Evolutionary conservation across 1,140 invertebrate genomes (phyloP).

Genomic region (Pseudomyrmex dendroicus): DNA sequence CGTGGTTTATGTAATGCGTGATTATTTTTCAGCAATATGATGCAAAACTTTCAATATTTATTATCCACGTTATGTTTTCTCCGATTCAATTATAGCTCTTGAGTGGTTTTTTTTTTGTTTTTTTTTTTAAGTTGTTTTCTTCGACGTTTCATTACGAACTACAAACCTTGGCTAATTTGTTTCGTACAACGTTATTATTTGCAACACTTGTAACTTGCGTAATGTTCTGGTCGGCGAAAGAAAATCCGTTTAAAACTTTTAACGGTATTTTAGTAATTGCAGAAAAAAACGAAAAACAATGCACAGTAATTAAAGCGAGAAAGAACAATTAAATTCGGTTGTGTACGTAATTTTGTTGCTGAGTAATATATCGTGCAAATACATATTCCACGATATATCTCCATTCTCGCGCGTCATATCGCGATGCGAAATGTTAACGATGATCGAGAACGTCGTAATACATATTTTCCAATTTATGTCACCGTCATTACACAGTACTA

Average conservation of each 20-base stretch:
- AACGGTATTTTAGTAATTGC: background rate
- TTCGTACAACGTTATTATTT: background rate
- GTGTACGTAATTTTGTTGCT: background rate
- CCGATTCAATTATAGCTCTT: background rate
- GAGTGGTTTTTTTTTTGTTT: background rate
- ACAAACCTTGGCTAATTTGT: background rate
- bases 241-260: background rate
- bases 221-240: background rate
- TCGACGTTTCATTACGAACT: background rate
- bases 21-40: background rate
- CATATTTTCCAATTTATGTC: constrained; percentile 56
- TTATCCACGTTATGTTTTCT: background rate
- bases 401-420: constrained; percentile 32
- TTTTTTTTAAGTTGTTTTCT: background rate
- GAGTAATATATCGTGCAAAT: background rate
- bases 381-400: background rate
- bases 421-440: constrained; percentile 26
- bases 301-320: background rate
- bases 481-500: constrained; percentile 34
- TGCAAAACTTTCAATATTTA: constrained; percentile 14
- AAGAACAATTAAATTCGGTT: background rate
- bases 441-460: constrained; percentile 58
- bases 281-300: background rate
- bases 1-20: constrained; percentile 20
- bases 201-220: background rate